Conservation (phyloP, 1,140 invertebrate genomes). For the Procambarus clarkii region DNA sequence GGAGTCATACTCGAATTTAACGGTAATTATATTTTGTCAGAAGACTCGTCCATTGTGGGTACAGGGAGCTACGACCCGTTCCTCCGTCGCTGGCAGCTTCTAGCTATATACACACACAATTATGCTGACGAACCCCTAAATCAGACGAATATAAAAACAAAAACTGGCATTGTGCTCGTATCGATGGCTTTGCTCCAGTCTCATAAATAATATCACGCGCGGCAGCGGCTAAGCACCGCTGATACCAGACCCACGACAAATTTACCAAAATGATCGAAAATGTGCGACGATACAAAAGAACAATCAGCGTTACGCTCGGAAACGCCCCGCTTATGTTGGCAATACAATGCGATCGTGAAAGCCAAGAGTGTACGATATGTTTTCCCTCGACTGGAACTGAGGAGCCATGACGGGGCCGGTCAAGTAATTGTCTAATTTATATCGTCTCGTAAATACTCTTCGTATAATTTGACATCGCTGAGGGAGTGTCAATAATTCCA, state of each 20-base stretch:
- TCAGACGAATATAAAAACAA: too few species aligned
- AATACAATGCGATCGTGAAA: constrained; percentile 55
- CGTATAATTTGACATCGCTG: neutral
- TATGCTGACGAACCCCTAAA: neutral
- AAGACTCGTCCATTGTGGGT: neutral
- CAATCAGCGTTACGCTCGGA: constrained; percentile 51
- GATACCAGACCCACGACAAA: constrained; percentile 49
- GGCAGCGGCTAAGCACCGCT: constrained; percentile 40
- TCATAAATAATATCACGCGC: constrained; percentile 45
- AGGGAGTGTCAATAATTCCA: neutral
- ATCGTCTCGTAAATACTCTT: neutral
- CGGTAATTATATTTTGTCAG: constrained; percentile 47
- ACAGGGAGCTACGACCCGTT: neutral
- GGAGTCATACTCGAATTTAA: constrained; percentile 53
- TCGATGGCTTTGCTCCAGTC: too few species aligned
- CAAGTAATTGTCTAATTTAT: neutral
- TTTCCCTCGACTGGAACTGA: constrained; percentile 22
- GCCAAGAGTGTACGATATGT: constrained; percentile 56
- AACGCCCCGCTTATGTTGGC: constrained; percentile 55
- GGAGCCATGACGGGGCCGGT: neutral
- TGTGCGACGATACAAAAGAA: constrained; percentile 56
- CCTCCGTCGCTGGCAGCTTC: neutral
- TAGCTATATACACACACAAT: neutral
- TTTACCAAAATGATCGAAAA: constrained; percentile 62
- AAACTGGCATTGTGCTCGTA: too few species aligned